Evolutionary conservation across 1,140 invertebrate genomes (phyloP).

Genomic region (Anastatus disparis): DNA sequence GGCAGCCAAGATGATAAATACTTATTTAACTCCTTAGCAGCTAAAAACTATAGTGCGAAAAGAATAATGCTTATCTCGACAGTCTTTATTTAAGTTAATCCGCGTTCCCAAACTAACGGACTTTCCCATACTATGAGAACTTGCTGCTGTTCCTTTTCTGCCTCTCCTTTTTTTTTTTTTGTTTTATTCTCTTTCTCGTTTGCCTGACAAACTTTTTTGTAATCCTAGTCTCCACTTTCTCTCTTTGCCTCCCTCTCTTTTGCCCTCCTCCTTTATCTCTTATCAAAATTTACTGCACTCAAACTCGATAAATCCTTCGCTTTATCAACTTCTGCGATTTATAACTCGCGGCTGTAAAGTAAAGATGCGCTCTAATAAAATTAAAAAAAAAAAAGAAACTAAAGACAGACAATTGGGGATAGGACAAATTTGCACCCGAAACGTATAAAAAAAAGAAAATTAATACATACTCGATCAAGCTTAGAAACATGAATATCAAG

Average conservation of each 20-base stretch:
- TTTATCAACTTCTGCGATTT: conserved; percentile 27
- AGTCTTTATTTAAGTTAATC: conserved; percentile 39
- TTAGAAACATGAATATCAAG: conserved; percentile 23
- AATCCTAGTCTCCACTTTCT: conserved; percentile 14
- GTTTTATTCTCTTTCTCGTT: neutral
- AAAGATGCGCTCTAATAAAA: neutral
- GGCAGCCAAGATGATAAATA: neutral
- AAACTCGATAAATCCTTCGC: conserved; percentile 38
- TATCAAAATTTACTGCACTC: conserved; percentile 36
- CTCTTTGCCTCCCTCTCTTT: neutral
- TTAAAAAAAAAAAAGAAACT: neutral
- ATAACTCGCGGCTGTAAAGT: too few relatives aligned
- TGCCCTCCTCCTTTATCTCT: conserved; percentile 10
- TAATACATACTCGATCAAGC: conserved; percentile 25
- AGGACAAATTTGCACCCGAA: neutral
- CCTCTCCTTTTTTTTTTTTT: too few relatives aligned
- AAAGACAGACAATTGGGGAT: too few relatives aligned
- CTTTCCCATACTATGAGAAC: conserved; percentile 28
- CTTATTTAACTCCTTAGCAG: neutral
- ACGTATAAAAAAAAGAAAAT: neutral
- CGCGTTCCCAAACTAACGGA: conserved; percentile 31
- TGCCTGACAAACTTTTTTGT: conserved; percentile 38
- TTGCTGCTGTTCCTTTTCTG: too few relatives aligned
- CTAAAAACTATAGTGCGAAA: conserved; percentile 15
- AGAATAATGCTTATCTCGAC: conserved; percentile 31